Conservation (phyloP, 1,140 invertebrate species). For the Drosophila lacteicornis region DNA sequence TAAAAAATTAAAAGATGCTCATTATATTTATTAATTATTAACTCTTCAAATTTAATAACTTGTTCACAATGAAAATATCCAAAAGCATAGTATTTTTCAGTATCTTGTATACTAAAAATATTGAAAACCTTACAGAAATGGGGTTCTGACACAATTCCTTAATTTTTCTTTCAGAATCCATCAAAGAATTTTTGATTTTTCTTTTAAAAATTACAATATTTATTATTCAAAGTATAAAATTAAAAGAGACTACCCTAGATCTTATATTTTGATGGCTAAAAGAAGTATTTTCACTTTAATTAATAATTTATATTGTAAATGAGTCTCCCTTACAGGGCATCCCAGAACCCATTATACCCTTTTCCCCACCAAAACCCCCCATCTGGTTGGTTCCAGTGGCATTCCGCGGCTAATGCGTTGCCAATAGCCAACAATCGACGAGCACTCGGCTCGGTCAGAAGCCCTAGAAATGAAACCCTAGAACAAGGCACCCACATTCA, state of each 20-base stretch:
- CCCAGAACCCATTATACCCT: not conserved
- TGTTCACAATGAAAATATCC: too few relatives aligned
- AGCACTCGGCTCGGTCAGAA: conserved; percentile 37
- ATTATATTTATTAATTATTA: too few relatives aligned
- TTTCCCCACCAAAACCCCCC: not conserved
- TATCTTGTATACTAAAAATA: not conserved
- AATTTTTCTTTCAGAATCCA: too few relatives aligned
- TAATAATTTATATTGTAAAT: too few relatives aligned
- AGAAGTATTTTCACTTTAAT: not conserved
- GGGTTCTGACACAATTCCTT: not conserved
- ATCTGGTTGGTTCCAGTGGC: conserved; percentile 14
- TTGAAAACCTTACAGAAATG: not conserved
- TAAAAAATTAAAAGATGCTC: too few relatives aligned
- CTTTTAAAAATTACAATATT: too few relatives aligned
- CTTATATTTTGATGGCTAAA: not conserved
- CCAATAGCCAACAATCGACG: conserved; percentile 47
- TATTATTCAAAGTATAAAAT: too few relatives aligned
- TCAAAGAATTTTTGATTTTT: too few relatives aligned
- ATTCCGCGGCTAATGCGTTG: conserved; percentile 73
- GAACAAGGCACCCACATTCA: conserved; percentile 70
- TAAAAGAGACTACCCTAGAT: not conserved
- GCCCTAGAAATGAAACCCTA: conserved; percentile 48
- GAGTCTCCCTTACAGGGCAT: not conserved
- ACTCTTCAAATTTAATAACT: too few relatives aligned
- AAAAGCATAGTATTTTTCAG: too few relatives aligned